Conservation (phyloP, 2,797 vertebrate species). For the Malacoctenus gilli region DNA sequence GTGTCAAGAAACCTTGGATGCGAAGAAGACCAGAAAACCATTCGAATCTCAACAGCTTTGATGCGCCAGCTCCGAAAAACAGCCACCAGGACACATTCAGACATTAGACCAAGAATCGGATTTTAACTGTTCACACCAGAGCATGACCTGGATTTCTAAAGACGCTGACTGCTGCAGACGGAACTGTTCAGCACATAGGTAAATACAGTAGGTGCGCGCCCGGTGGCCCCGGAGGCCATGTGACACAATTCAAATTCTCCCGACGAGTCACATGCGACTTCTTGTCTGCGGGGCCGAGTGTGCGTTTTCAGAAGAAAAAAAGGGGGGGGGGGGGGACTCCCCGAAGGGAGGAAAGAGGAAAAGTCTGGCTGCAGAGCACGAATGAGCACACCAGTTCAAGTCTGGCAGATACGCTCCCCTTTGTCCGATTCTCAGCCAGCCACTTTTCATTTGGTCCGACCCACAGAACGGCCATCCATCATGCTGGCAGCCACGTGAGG, state of each 20-base stretch:
- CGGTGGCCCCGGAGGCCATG: slow-evolving; percentile 5
- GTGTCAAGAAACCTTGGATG: too few relatives aligned
- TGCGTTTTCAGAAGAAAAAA: slow-evolving; percentile 16
- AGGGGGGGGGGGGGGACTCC: too few relatives aligned
- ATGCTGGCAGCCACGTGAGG: slow-evolving; percentile 65
- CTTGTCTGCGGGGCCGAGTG: slow-evolving; percentile 21
- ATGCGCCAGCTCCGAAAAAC: too few relatives aligned
- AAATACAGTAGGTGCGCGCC: slow-evolving; percentile 4
- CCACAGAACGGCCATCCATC: slow-evolving; percentile 58
- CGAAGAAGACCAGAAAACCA: too few relatives aligned
- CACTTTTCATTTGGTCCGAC: slow-evolving; percentile 53
- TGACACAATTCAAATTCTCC: slow-evolving; percentile 31
- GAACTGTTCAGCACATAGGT: too few relatives aligned
- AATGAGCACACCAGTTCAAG: too few relatives aligned
- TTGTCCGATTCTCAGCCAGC: slow-evolving; percentile 48
- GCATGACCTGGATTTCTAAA: too few relatives aligned
- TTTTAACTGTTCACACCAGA: too few relatives aligned
- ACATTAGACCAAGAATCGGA: too few relatives aligned
- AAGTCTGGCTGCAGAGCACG: slow-evolving; percentile 43
- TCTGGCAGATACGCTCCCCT: slow-evolving; percentile 41
- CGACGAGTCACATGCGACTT: slow-evolving; percentile 37
- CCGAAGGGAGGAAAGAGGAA: slow-evolving; percentile 21
- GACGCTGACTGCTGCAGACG: too few relatives aligned
- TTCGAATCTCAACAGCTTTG: too few relatives aligned
- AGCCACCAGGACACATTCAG: too few relatives aligned